Percentiles rank a stretch among this genome's conserved stretches.
phyloP scores from a whole-genome alignment of 2,113 vertebrate species.

The Semnornis frantzii region DNA sequence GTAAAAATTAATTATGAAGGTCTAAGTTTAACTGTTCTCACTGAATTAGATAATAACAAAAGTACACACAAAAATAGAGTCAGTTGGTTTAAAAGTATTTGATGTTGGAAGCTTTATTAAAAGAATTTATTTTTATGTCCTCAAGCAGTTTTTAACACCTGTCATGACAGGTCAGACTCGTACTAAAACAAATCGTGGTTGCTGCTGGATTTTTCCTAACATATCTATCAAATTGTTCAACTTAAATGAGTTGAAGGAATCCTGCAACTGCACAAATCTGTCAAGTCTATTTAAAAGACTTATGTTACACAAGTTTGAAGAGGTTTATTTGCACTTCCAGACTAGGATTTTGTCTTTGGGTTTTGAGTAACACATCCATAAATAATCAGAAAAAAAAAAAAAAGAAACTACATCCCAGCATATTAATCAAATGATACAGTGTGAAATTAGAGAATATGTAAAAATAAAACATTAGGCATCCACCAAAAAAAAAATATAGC shows the following conservation, averaged over 20 bases:
- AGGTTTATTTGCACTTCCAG: not conserved
- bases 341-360: not conserved
- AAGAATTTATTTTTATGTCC: conserved; percentile 7
- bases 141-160: conserved; percentile 60
- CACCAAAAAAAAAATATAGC: not conserved
- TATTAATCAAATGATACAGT: not conserved
- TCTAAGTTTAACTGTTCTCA: not conserved
- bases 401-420: not conserved
- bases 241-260: conserved; percentile 70
- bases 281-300: conserved; percentile 52
- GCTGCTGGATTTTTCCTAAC: not conserved
- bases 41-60: not conserved
- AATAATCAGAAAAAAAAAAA: not conserved
- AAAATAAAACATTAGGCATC: not conserved
- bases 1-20: not conserved
- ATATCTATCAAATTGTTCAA: conserved; percentile 57
- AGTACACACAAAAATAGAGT: not conserved
- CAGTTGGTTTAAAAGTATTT: conserved; percentile 16
- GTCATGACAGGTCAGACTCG: conserved; percentile 41
- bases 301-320: not conserved
- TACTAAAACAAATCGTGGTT: conserved; percentile 34
- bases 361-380: not conserved
- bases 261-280: conserved; percentile 49
- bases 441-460: not conserved
- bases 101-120: not conserved